Conservation (phyloP, 2,888 invertebrate genomes). For the Panzeria rudis region DNA sequence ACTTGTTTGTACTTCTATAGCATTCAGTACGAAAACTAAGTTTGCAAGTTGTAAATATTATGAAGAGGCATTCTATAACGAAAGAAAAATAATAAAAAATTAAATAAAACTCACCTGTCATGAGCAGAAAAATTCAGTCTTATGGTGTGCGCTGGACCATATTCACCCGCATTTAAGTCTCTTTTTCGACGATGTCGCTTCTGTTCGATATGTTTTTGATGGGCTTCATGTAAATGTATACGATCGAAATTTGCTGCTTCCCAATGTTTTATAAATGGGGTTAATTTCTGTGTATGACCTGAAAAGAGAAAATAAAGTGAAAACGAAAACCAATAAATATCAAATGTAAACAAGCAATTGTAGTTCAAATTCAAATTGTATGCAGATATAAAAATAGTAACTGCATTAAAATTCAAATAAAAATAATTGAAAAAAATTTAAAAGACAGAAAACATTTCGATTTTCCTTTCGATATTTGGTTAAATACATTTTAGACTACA, state of each 20-base stretch:
- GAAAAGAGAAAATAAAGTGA: constrained; percentile 72
- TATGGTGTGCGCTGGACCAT: constrained; percentile 82
- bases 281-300: constrained; percentile 86
- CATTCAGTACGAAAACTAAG: too few species aligned
- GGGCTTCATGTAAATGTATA: constrained; percentile 80
- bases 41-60: too few species aligned
- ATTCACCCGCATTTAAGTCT: constrained; percentile 78
- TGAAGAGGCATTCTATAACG: too few species aligned
- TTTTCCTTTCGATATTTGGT: constrained; percentile 14
- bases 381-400: constrained; percentile 38
- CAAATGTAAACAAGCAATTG: background rate
- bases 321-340: constrained; percentile 45
- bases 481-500: background rate
- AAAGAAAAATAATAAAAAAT: too few species aligned
- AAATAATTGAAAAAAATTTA: constrained; percentile 19
- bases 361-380: constrained; percentile 31
- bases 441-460: constrained; percentile 8
- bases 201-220: constrained; percentile 82
- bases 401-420: constrained; percentile 52
- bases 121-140: constrained; percentile 83
- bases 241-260: constrained; percentile 91
- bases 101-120: constrained; percentile 80
- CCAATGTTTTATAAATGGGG: constrained; percentile 91
- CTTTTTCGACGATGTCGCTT: constrained; percentile 82
- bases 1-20: too few species aligned